Conservation (phyloP, 2,113 vertebrate genomes). For the Trematomus loennbergii region DNA sequence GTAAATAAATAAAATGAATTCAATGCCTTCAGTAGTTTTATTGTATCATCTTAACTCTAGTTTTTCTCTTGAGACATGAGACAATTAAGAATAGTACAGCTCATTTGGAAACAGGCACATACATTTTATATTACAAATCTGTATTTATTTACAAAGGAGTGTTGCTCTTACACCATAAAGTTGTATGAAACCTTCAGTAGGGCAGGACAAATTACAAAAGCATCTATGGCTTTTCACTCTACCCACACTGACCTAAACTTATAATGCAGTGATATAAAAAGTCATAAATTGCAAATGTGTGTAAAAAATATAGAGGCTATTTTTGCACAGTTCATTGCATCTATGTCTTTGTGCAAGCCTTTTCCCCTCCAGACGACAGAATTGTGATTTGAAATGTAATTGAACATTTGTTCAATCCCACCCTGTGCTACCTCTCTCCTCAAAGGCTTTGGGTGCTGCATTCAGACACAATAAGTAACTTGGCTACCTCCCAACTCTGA, state of each 20-base stretch:
- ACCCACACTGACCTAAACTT: conserved; percentile 19
- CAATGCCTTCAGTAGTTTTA: conserved; percentile 54
- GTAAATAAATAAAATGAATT: conserved; percentile 24
- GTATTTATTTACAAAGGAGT: conserved; percentile 73
- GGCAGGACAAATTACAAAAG: conserved; percentile 66
- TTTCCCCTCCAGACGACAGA: conserved; percentile 20
- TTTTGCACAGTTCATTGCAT: conserved; percentile 42
- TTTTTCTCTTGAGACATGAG: conserved; percentile 18
- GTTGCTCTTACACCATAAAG: conserved; percentile 24
- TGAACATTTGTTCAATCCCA: conserved; percentile 36
- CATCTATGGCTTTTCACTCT: conserved; percentile 43
- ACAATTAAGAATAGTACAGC: conserved; percentile 57
- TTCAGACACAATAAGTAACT: background rate
- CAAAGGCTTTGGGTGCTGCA: conserved; percentile 17
- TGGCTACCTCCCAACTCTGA: background rate
- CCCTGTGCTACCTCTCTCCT: conserved; percentile 10
- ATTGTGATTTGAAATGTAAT: conserved; percentile 60
- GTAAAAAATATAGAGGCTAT: conserved; percentile 69
- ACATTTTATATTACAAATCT: conserved; percentile 63
- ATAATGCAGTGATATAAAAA: conserved; percentile 54
- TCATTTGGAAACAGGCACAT: conserved; percentile 51
- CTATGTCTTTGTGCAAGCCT: conserved; percentile 34
- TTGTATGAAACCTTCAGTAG: conserved; percentile 48
- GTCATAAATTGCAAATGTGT: conserved; percentile 57
- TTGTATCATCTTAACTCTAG: conserved; percentile 48